Conservation (phyloP, 2,113 vertebrate species). For the Syrrhaptes paradoxus region DNA sequence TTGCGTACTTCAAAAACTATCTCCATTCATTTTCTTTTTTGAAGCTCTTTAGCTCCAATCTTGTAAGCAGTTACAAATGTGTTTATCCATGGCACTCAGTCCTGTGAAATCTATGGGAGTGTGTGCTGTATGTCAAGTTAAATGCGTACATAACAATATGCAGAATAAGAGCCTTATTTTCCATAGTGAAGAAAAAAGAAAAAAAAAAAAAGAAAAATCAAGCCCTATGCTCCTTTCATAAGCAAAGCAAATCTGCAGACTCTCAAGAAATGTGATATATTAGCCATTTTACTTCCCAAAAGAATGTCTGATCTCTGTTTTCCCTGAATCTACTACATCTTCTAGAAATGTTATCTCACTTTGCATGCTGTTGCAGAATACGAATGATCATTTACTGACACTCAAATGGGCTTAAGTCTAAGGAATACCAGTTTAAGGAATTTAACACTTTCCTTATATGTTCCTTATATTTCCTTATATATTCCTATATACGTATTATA, state of each 20-base stretch:
- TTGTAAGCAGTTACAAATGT: neutral
- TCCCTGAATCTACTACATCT: neutral
- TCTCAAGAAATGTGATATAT: neutral
- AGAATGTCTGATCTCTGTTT: neutral
- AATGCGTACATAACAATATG: neutral
- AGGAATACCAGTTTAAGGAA: neutral
- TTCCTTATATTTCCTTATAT: neutral
- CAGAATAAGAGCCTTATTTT: neutral
- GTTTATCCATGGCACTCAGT: neutral
- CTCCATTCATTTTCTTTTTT: neutral
- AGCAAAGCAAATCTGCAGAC: neutral
- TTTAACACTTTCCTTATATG: neutral
- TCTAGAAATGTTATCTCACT: neutral
- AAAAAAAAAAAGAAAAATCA: neutral
- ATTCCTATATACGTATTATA: neutral
- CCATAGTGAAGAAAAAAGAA: neutral
- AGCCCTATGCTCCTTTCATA: neutral
- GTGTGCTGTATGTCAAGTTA: neutral
- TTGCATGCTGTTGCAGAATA: neutral
- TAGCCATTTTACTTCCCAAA: neutral
- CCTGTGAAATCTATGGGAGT: neutral
- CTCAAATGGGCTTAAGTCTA: neutral
- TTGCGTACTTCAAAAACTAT: slow-evolving; percentile 3
- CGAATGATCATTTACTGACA: neutral
- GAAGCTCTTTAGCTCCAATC: neutral